Evolutionary conservation across 2,797 vertebrate genomes (phyloP), one percentile per base, ranked within the genome.

Genomic region (Falco concolor): DNA sequence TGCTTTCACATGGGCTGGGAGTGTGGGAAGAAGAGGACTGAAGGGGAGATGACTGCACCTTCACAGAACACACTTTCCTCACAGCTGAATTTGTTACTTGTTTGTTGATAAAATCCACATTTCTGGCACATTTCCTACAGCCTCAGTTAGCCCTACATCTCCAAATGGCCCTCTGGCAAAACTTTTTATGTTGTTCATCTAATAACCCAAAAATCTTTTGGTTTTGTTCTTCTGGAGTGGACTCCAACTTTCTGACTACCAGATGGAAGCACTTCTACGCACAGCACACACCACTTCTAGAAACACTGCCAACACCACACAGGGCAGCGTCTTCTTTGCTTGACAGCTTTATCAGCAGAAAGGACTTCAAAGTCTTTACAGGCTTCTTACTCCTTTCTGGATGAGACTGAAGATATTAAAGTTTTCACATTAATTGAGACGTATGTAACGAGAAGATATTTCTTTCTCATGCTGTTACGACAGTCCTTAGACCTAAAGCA

Each of bases 181-280:
- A 42, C 36, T 42, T 67, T 18, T 70, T 36, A n/a, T 0, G 5
- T 27, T 0, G 0, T 54, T 45, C 42, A 75, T 50, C 36, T 13
- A 64, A 10, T 23, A 79, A 57, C 18, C 17, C 6, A 45, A 69
- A 67, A 54, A 24, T 5, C 15, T 20, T 57, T 10, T 49, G 6
- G 1, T 20, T 40, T 67, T 45, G 27, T 16, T 32, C 4, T 56
- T 32, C 40, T 54, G 13, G 40, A 82, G 45, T 1, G 0, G 17
- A 34, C 45, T 57, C 14, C 3, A 8, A 54, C 28, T 72, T 76
- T 75, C 20, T 78, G 50, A 25, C 34, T 59, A 73, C 11, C 24
- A 44, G n/a, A 49, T 10, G 28, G 44, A 49, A 27, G 32, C 22
- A 40, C 18, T 40, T n/a, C 54, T 20, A 38, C 6, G 34, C 24